These are phyloP conservation scores for Spodoptera picta DNA, from an alignment of 2,888 invertebrate genomes.

Conservation along the genomic window DNA sequence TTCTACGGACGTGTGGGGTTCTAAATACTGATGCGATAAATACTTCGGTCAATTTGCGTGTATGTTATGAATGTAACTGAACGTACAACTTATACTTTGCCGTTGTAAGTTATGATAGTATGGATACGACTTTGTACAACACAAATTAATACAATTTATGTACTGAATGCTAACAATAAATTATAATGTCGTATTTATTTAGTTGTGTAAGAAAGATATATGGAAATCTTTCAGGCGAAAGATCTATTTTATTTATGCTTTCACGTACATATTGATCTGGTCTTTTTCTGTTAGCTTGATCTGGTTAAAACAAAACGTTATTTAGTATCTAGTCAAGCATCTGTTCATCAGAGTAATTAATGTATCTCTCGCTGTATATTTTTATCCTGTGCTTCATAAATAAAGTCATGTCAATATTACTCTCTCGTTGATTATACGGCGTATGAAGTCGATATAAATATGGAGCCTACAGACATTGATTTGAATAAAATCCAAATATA, in stretches of 20 bases:
- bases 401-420: constrained; percentile 49
- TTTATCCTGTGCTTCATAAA: constrained; percentile 1
- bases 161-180: constrained; percentile 25
- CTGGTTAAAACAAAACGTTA: not conserved
- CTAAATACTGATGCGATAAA: constrained; percentile 38
- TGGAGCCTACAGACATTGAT: constrained; percentile 50
- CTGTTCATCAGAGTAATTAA: constrained; percentile 8
- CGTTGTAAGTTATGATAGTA: constrained; percentile 34
- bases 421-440: constrained; percentile 44
- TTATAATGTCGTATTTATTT: constrained; percentile 17
- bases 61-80: constrained; percentile 51
- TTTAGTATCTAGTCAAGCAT: constrained; percentile 7
- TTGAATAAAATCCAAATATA: constrained; percentile 69
- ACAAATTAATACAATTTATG: constrained; percentile 29
- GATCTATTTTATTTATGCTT: constrained; percentile 12
- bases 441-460: constrained; percentile 53
- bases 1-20: constrained; percentile 34
- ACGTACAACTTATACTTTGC: constrained; percentile 17
- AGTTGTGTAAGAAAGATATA: constrained; percentile 22
- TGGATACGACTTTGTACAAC: constrained; percentile 43
- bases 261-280: not conserved
- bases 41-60: constrained; percentile 54
- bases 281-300: not conserved
- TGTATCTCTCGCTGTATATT: not conserved
- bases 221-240: constrained; percentile 8